phyloP scores from a whole-genome alignment of 2,797 vertebrate species.

The Numenius phaeopus region DNA sequence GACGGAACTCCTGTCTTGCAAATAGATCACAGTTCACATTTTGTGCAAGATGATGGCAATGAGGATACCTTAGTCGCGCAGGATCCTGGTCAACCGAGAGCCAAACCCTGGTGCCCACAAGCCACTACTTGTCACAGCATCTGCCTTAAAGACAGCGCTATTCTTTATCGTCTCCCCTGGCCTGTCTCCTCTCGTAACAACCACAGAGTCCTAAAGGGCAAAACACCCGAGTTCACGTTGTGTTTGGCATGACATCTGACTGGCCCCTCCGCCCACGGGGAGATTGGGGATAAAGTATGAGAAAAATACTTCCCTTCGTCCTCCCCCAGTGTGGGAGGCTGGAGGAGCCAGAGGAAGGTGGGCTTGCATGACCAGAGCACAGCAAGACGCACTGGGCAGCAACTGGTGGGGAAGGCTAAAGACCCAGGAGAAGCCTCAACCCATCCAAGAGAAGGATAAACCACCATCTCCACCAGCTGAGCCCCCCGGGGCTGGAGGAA shows the following conservation, averaged over 20 bases:
- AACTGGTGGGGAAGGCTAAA: fast-evolving
- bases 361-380: fast-evolving
- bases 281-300: too few relatives aligned
- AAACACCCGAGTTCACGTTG: fast-evolving
- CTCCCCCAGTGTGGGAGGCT: fast-evolving
- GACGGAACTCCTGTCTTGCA: neutral
- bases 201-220: fast-evolving
- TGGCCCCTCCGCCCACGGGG: fast-evolving
- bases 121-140: neutral
- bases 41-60: fast-evolving
- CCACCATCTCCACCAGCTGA: neutral
- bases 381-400: fast-evolving
- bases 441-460: neutral
- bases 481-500: neutral
- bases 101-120: neutral
- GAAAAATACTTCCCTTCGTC: neutral
- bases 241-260: fast-evolving
- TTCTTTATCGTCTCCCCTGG: fast-evolving
- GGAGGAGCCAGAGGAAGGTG: neutral
- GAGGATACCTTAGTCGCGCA: fast-evolving
- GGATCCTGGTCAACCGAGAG: neutral
- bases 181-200: fast-evolving
- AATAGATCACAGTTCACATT: fast-evolving
- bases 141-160: neutral
- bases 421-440: neutral